Percentiles rank a stretch among this genome's conserved stretches.
Evolutionary conservation across 23 tunicate genomes (phyloP).

Genomic region (Halocynthia roretzi): DNA sequence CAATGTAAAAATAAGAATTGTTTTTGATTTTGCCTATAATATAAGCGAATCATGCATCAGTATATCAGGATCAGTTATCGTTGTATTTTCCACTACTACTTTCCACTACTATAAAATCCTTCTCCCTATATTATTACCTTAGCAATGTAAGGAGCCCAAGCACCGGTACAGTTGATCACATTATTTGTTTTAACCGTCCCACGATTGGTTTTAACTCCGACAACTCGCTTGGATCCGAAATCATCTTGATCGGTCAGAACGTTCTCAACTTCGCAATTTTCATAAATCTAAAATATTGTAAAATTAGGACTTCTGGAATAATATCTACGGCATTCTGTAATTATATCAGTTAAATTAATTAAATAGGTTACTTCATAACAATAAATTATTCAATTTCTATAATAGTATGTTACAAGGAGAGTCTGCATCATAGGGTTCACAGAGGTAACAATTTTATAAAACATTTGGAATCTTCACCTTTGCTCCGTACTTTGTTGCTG

Average conservation of each 20-base stretch:
- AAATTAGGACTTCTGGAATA: not conserved
- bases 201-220: slow-evolving; percentile 32
- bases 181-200: slow-evolving; percentile 53
- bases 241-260: slow-evolving; percentile 35
- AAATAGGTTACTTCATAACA: not conserved
- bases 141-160: slow-evolving; percentile 62
- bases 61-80: too few species aligned
- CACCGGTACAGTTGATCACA: slow-evolving; percentile 56
- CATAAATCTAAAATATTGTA: slow-evolving; percentile 25
- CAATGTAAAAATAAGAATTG: too few species aligned
- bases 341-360: not conserved
- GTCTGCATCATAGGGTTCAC: not conserved
- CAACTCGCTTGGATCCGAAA: slow-evolving; percentile 29
- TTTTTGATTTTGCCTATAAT: too few species aligned
- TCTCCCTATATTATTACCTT: slow-evolving; percentile 22
- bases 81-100: too few species aligned
- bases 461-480: slow-evolving; percentile 12
- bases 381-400: not conserved
- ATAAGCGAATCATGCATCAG: too few species aligned
- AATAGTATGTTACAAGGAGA: too few species aligned
- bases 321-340: not conserved
- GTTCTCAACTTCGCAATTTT: slow-evolving; percentile 39
- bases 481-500: slow-evolving; percentile 44
- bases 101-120: not conserved
- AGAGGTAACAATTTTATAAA: not conserved